Evolutionary conservation across 2,797 vertebrate genomes (phyloP), one percentile per base, ranked within the genome.

Genomic region (Chaetodon trifasciatus): DNA sequence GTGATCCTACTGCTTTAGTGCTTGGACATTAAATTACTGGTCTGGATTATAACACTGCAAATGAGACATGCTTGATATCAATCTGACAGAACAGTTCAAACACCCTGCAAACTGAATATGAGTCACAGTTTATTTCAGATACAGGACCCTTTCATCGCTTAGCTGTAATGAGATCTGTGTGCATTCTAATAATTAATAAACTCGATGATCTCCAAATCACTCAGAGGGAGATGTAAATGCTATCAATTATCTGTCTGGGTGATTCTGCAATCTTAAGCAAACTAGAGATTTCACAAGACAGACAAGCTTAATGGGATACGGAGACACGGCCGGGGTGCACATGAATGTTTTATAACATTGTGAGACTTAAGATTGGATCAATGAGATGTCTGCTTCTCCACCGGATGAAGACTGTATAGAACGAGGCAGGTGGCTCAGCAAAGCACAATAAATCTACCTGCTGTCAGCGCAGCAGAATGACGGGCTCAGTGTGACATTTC

Each of bases 151-250:
- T 88, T 89, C 79, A 87, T 91, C 84, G 76, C 70, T 60, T 44
- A 37, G 66, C 76, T 69, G 84, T 82, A 84, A 91, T 88, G 78
- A 90, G 75, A 85, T 82, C 85, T 80, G 76, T 35, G 50, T 65
- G 76, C 68, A 69, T 78, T 83, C 73, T 53, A 70, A 74, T 87
- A 86, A 91, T 90, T 89, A 88, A 88, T 88, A 87, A 84, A 82
- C 63, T 55, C 47, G 50, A 83, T 24, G 67, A 83, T 80, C 69
- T 82, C 71, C 62, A 74, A 70, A 67, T 84, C 53, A 69, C 28
- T 87, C 44, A 10, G 8, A 84, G 70, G 8, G 28, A 72, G 68
- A 81, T 87, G 81, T 86, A 79, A 83, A 84, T 50, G 47, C 47
- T 70, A 78, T 87, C 85, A 84, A 83, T 87, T 82, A 86, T 79